phyloP scores from a whole-genome alignment of 2,888 invertebrate species.

The Parnassius glacialis region DNA sequence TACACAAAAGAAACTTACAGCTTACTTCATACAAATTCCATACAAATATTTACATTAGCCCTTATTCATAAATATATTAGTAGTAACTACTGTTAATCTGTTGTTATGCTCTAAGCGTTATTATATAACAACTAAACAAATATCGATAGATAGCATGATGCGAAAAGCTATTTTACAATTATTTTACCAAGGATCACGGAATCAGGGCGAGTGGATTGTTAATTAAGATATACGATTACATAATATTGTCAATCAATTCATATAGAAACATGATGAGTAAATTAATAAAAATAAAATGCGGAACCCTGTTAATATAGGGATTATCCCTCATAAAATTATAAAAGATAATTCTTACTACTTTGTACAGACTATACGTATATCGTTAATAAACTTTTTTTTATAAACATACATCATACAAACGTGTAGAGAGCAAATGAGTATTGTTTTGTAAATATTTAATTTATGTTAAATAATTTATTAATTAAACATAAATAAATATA shows the following conservation, averaged over 20 bases:
- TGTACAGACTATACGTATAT: slow-evolving; percentile 48
- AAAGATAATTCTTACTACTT: slow-evolving; percentile 34
- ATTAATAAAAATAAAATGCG: slow-evolving; percentile 43
- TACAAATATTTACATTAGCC: slow-evolving; percentile 69
- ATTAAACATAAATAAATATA: not conserved
- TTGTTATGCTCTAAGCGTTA: slow-evolving; percentile 19
- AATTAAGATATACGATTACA: slow-evolving; percentile 38
- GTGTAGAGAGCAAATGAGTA: too few species aligned
- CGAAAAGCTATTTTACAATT: slow-evolving; percentile 3
- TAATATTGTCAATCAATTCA: slow-evolving; percentile 67
- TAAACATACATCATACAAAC: not conserved
- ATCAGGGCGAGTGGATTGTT: slow-evolving; percentile 48
- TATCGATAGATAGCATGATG: slow-evolving; percentile 1
- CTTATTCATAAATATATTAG: slow-evolving; percentile 41
- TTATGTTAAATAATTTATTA: not conserved
- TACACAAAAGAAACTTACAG: slow-evolving; percentile 53
- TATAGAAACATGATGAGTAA: slow-evolving; percentile 44
- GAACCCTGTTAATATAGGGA: slow-evolving; percentile 62
- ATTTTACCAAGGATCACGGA: slow-evolving; percentile 30
- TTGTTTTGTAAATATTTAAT: slow-evolving; percentile 16
- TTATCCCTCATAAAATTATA: slow-evolving; percentile 36
- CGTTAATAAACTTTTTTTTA: slow-evolving; percentile 28
- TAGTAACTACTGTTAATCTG: not conserved
- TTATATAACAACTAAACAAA: slow-evolving; percentile 19
- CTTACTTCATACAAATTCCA: slow-evolving; percentile 45